These are phyloP conservation scores for Umimayanthus kanabou DNA, from an alignment of 92 coral and sea anemone species.

Conservation along the genomic window DNA sequence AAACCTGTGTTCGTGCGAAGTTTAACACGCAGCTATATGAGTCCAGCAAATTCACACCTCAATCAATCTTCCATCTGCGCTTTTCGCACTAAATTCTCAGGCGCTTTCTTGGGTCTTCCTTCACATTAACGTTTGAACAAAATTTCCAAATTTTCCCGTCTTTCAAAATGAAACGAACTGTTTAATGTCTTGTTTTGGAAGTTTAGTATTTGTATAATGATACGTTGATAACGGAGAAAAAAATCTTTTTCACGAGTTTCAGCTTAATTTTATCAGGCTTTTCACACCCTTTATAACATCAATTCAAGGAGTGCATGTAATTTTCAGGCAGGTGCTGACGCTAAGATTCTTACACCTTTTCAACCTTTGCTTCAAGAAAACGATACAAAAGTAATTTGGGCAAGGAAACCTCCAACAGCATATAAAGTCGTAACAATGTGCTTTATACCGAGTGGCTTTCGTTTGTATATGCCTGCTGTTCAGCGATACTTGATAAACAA, in stretches of 20 bases:
- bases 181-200: not conserved
- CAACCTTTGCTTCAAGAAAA: constrained; percentile 7
- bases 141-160: not conserved
- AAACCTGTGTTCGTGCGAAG: constrained; percentile 40
- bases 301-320: not conserved
- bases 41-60: constrained; percentile 11
- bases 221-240: constrained; percentile 9
- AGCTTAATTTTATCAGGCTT: not conserved
- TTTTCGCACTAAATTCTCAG: constrained; percentile 5
- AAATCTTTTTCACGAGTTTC: not conserved
- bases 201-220: not conserved
- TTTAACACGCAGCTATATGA: constrained; percentile 11
- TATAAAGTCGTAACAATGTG: not conserved
- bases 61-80: constrained; percentile 39
- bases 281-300: constrained; percentile 12
- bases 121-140: not conserved
- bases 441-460: not conserved
- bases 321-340: constrained; percentile 14
- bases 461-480: constrained; percentile 3
- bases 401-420: not conserved
- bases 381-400: not conserved
- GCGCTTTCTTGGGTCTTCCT: not conserved
- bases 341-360: constrained; percentile 18
- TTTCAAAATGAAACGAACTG: not conserved
- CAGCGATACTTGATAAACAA: not conserved